Evolutionary conservation across 2,113 vertebrate genomes (phyloP).

Genomic region (Ovis canadensis): DNA sequence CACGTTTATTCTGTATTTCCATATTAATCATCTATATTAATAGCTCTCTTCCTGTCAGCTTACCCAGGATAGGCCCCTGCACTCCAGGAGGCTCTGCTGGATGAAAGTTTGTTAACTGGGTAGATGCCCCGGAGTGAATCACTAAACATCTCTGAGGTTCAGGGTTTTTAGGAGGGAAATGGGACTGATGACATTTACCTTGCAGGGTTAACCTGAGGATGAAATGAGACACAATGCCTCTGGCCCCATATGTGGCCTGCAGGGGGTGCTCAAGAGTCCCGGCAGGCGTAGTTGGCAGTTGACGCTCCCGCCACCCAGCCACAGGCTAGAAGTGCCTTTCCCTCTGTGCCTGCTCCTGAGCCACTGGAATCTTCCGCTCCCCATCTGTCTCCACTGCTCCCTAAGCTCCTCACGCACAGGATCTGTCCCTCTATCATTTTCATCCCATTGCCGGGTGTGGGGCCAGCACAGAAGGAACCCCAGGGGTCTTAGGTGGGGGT

Average conservation of each 20-base stretch:
- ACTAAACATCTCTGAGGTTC: neutral
- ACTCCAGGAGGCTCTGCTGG: neutral
- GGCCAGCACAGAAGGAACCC: neutral
- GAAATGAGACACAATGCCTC: neutral
- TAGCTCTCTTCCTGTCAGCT: neutral
- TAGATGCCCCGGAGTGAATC: neutral
- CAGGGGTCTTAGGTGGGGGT: neutral
- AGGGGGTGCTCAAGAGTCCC: neutral
- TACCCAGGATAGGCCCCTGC: too few relatives aligned
- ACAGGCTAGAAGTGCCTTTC: neutral
- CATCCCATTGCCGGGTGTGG: rapidly evolving
- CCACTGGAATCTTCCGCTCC: neutral
- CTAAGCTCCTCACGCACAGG: rapidly evolving
- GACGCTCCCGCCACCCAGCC: neutral
- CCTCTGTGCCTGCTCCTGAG: neutral
- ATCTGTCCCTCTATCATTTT: neutral
- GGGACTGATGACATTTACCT: neutral
- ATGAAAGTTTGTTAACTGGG: neutral
- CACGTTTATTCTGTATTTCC: neutral
- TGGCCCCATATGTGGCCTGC: too few relatives aligned
- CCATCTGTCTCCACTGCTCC: neutral
- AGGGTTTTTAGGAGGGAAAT: neutral
- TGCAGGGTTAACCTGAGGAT: neutral
- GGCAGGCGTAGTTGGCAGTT: too few relatives aligned
- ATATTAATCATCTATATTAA: neutral